Percentiles rank a stretch among this genome's conserved stretches.
phyloP scores from a whole-genome alignment of 2,888 invertebrate genomes.

The Drosophila vallismaia region DNA sequence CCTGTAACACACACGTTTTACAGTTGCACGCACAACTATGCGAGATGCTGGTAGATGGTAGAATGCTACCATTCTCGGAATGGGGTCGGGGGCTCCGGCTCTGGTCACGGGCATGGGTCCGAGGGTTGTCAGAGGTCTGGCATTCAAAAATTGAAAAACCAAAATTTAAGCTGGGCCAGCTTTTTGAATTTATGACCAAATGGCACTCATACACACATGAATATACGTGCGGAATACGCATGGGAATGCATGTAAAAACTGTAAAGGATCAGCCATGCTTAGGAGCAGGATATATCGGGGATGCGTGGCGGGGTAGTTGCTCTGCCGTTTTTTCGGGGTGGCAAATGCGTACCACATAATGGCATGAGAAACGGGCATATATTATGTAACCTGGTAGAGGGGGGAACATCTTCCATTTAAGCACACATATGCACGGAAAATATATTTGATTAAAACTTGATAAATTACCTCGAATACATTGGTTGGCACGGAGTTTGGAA shows the following conservation, averaged over 20 bases:
- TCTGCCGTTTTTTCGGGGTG: constrained; percentile 24
- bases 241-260: constrained; percentile 62
- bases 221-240: constrained; percentile 55
- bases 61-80: not conserved
- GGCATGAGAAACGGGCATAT: constrained; percentile 44
- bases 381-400: constrained; percentile 20
- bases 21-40: constrained; percentile 77
- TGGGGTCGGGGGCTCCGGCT: not conserved
- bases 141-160: constrained; percentile 78
- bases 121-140: constrained; percentile 47
- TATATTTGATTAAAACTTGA: constrained; percentile 37
- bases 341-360: constrained; percentile 51
- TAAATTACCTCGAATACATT: constrained; percentile 38
- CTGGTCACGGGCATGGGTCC: constrained; percentile 1
- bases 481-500: constrained; percentile 12
- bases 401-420: constrained; percentile 20
- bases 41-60: constrained; percentile 11
- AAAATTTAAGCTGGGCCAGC: constrained; percentile 76
- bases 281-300: constrained; percentile 27
- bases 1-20: constrained; percentile 64
- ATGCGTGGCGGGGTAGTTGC: constrained; percentile 26
- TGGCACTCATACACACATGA: constrained; percentile 48
- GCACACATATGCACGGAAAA: constrained; percentile 24
- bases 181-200: constrained; percentile 77
- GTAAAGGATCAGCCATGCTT: constrained; percentile 39